Conservation (phyloP, 2,797 vertebrate species). For the Parambassis ranga region DNA sequence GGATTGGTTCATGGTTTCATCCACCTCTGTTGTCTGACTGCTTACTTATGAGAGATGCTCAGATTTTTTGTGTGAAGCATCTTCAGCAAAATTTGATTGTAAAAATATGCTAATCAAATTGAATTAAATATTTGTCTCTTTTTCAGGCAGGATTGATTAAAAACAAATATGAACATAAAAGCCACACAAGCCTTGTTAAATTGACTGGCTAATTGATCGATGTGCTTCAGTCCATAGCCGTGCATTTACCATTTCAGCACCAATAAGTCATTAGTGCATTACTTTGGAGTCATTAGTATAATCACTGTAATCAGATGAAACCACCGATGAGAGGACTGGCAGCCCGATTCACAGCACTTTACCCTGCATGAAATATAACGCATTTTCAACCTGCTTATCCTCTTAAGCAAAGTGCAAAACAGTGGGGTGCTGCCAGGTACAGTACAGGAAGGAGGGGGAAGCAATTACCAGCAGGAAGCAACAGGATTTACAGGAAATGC, state of each 20-base stretch:
- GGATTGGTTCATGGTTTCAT: no score
- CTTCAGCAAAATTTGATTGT: no score
- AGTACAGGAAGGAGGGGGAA: not conserved
- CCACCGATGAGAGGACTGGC: slow-evolving; percentile 4
- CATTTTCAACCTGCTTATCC: slow-evolving; percentile 20
- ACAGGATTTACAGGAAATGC: slow-evolving; percentile 19
- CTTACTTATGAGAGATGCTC: no score
- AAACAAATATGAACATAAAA: not conserved
- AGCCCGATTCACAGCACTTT: not conserved
- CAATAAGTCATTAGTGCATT: slow-evolving; percentile 20
- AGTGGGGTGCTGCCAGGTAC: slow-evolving; percentile 20
- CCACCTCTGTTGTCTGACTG: no score
- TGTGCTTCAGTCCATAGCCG: not conserved
- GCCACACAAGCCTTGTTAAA: not conserved
- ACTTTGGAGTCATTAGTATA: slow-evolving; percentile 30
- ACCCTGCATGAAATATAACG: slow-evolving; percentile 14
- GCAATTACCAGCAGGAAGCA: slow-evolving; percentile 20
- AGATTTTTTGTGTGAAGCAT: no score
- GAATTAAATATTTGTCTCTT: no score
- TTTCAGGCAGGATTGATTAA: no score
- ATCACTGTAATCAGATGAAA: slow-evolving; percentile 37
- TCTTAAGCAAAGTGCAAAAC: slow-evolving; percentile 32
- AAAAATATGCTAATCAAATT: no score
- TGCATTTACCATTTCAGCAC: not conserved
- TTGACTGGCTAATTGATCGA: slow-evolving; percentile 4